Evolutionary conservation across 2,888 invertebrate genomes (phyloP).

Genomic region (Unio pictorum): DNA sequence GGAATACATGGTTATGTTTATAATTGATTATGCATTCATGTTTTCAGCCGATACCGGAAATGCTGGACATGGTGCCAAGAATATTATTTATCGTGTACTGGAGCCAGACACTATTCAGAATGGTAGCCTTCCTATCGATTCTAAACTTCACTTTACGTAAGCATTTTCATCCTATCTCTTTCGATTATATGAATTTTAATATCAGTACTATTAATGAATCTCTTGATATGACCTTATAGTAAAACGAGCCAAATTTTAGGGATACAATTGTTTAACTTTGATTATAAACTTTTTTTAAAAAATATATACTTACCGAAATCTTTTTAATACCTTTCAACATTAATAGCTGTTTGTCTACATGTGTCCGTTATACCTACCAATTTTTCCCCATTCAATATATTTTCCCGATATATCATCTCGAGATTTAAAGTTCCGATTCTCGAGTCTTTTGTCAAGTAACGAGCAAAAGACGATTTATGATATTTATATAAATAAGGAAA

Average conservation of each 20-base stretch:
- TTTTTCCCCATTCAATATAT: not conserved
- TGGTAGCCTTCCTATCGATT: conserved; percentile 11
- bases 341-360: no score
- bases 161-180: no score
- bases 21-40: no score
- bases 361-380: no score
- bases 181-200: no score
- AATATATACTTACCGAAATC: not conserved
- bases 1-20: no score
- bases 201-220: not conserved
- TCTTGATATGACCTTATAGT: not conserved
- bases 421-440: no score
- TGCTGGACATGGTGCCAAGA: conserved; percentile 31
- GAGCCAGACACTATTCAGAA: conserved; percentile 24
- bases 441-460: no score
- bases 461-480: no score
- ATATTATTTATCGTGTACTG: conserved; percentile 34
- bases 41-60: conserved; percentile 30
- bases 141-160: conserved; percentile 27
- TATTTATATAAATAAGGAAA: no score
- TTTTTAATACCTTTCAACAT: not conserved
- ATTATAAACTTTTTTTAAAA: no score
- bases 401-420: not conserved
- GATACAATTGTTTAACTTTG: not conserved
- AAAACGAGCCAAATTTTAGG: not conserved